Evolutionary conservation across 2,113 vertebrate species (phyloP).

Genomic region (Tachysurus vachellii): DNA sequence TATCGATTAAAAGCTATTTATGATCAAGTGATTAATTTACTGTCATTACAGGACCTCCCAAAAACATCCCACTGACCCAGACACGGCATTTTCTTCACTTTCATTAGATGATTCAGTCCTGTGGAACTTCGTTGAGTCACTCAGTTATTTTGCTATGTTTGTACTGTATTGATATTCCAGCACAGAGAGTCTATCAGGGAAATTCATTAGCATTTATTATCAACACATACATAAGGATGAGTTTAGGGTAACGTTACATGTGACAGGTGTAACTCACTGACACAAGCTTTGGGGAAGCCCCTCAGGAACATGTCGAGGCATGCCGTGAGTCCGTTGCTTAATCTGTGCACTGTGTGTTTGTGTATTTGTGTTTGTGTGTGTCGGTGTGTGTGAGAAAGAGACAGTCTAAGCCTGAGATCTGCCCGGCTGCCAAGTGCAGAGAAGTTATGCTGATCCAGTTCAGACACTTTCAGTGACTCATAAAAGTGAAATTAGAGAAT

Average conservation of each 20-base stretch:
- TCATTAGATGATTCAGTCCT: conserved; percentile 46
- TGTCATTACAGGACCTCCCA: conserved; percentile 13
- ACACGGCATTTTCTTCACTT: neutral
- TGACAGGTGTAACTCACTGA: conserved; percentile 48
- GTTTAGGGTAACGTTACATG: conserved; percentile 13
- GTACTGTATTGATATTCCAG: neutral
- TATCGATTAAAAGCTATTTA: conserved; percentile 33
- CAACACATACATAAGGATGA: neutral
- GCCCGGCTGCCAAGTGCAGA: neutral
- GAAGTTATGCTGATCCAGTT: conserved; percentile 15
- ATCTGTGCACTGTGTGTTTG: conserved; percentile 1
- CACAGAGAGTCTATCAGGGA: neutral
- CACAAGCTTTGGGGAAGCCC: conserved; percentile 21
- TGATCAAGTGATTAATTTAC: neutral
- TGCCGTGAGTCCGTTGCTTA: conserved; percentile 19
- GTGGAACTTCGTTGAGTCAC: conserved; percentile 26
- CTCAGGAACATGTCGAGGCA: conserved; percentile 43
- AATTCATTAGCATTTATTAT: neutral
- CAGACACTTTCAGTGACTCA: conserved; percentile 37
- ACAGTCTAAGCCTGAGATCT: neutral
- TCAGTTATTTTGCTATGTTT: conserved; percentile 12
- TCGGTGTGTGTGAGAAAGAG: neutral
- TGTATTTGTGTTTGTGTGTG: neutral
- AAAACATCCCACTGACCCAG: conserved; percentile 31
- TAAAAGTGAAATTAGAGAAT: conserved; percentile 23